phyloP scores from a whole-genome alignment of 2,888 invertebrate genomes.

The Ornithoptera priamus region DNA sequence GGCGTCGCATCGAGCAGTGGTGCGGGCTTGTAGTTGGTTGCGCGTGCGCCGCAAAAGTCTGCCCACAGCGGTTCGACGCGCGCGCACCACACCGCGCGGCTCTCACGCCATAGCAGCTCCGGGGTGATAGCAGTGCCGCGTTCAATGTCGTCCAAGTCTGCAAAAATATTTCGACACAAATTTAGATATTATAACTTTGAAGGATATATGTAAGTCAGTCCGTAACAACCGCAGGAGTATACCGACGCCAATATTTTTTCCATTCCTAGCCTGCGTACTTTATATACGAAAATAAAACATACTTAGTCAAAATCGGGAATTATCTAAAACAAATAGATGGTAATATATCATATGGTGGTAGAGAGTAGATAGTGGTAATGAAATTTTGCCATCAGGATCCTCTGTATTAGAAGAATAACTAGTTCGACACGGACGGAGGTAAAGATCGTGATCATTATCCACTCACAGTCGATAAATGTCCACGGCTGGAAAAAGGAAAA shows the following conservation, averaged over 20 bases:
- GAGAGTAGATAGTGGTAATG: no score
- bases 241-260: no score
- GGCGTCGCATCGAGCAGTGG: constrained; percentile 93
- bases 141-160: constrained; percentile 78
- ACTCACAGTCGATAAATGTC: no score
- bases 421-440: no score
- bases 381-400: no score
- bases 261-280: no score
- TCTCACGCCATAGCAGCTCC: constrained; percentile 88
- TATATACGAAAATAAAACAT: no score
- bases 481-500: no score
- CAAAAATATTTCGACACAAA: not conserved
- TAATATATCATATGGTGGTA: not conserved
- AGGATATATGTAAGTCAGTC: not conserved
- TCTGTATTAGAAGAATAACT: no score
- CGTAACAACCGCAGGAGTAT: no score
- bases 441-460: no score
- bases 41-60: constrained; percentile 92
- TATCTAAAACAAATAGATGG: not conserved
- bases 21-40: constrained; percentile 86
- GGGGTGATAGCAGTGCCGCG: constrained; percentile 68
- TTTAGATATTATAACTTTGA: not conserved
- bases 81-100: constrained; percentile 93
- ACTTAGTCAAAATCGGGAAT: no score
- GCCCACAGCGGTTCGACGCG: constrained; percentile 95